Percentiles rank a stretch among this genome's conserved stretches.
phyloP scores from a whole-genome alignment of 2,888 invertebrate species.

The Caenorhabditis sp. region DNA sequence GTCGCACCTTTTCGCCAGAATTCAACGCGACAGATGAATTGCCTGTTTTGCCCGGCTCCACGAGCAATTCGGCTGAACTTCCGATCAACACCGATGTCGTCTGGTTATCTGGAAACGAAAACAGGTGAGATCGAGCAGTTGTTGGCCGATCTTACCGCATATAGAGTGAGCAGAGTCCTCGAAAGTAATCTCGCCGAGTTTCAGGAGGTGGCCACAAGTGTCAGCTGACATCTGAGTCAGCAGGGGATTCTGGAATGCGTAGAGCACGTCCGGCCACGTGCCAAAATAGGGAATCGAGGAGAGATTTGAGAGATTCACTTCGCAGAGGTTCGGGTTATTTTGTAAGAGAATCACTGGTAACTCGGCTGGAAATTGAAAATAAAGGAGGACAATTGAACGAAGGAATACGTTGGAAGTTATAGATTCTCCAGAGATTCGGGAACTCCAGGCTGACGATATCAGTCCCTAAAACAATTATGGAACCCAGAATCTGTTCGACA shows the following conservation, averaged over 20 bases:
- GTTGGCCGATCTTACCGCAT: constrained; percentile 12
- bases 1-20: constrained; percentile 22
- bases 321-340: constrained; percentile 23
- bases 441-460: constrained; percentile 26
- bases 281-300: constrained; percentile 43
- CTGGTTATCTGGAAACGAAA: constrained; percentile 2
- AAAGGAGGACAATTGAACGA: neutral
- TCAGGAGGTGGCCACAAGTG: constrained; percentile 26
- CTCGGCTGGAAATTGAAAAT: constrained; percentile 32
- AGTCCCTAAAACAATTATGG: constrained; percentile 33
- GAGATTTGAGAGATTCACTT: constrained; percentile 28
- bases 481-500: constrained; percentile 47
- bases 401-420: constrained; percentile 44
- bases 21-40: constrained; percentile 11
- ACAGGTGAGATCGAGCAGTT: neutral
- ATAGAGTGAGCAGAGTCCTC: constrained; percentile 14
- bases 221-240: constrained; percentile 17
- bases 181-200: constrained; percentile 33
- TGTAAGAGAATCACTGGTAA: constrained; percentile 44
- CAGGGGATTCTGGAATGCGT: constrained; percentile 31
- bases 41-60: neutral
- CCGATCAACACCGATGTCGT: neutral
- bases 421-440: constrained; percentile 44
- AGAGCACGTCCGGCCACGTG: constrained; percentile 29
- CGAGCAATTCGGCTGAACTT: neutral